These are phyloP conservation scores for Oeneis ivallda DNA, from an alignment of 2,888 invertebrate species.

Conservation along the genomic window DNA sequence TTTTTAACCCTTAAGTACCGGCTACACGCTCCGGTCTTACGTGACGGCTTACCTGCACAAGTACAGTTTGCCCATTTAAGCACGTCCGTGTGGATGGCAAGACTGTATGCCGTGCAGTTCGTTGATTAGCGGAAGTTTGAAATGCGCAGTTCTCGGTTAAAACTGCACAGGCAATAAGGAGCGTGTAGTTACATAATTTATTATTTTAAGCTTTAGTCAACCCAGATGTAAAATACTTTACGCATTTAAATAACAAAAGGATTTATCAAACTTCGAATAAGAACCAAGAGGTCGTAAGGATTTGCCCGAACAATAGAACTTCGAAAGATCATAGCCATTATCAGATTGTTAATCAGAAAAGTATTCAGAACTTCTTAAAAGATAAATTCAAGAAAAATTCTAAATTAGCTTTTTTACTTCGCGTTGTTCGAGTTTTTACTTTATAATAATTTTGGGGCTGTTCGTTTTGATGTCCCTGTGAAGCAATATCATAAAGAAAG, in stretches of 20 bases:
- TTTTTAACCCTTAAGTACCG: too few relatives aligned
- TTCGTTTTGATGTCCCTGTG: conserved; percentile 7
- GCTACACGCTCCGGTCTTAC: too few relatives aligned
- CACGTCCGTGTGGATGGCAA: too few relatives aligned
- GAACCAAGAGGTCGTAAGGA: conserved; percentile 32
- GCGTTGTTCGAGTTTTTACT: conserved; percentile 32
- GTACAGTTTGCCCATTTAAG: too few relatives aligned
- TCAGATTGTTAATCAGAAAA: conserved; percentile 44
- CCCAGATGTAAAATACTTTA: conserved; percentile 23
- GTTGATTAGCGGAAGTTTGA: too few relatives aligned
- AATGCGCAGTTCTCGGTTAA: too few relatives aligned
- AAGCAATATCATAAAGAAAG: not conserved
- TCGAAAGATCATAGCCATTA: conserved; percentile 41
- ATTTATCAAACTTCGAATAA: conserved; percentile 27
- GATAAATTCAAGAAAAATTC: conserved; percentile 37
- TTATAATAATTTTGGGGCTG: conserved; percentile 37
- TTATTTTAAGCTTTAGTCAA: not conserved
- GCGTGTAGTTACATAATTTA: not conserved
- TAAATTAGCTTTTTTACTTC: conserved; percentile 36
- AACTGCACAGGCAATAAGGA: too few relatives aligned
- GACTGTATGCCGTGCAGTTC: too few relatives aligned
- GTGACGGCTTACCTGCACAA: too few relatives aligned
- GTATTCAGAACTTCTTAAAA: conserved; percentile 41
- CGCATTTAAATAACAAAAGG: conserved; percentile 27
- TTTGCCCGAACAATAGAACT: conserved; percentile 37